A percentile compares a stretch with the other conserved stretches of the same genome.
These are phyloP conservation scores for Macaca mulatta DNA, from an alignment of 2,113 vertebrate genomes.

Conservation along the genomic window DNA sequence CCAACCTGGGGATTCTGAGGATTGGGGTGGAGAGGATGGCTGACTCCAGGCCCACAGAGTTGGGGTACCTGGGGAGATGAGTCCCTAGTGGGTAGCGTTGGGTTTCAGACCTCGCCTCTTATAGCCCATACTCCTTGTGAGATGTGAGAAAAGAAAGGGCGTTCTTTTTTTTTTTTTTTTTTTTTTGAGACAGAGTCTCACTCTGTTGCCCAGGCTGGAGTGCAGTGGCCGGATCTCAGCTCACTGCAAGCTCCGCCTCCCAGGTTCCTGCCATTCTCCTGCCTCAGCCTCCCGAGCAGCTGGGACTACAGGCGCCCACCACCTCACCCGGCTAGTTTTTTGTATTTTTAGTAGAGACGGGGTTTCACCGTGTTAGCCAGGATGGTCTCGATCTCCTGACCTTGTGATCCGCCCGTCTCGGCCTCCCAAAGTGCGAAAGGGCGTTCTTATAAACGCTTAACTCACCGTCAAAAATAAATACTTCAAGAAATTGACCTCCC, in stretches of 20 bases:
- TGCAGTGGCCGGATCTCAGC: too few relatives aligned
- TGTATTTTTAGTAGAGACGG: too few relatives aligned
- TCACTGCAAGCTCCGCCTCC: too few relatives aligned
- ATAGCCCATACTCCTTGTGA: not conserved
- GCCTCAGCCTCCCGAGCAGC: too few relatives aligned
- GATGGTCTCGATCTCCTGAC: too few relatives aligned
- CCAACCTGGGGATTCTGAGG: not conserved
- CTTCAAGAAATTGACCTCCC: conserved; percentile 82
- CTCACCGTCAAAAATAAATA: conserved; percentile 80
- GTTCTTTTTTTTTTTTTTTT: not conserved
- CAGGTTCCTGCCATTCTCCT: too few relatives aligned
- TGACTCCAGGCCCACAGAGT: not conserved
- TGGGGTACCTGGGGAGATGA: not conserved
- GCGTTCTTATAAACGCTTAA: not conserved
- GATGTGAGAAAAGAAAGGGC: not conserved
- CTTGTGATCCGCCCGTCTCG: too few relatives aligned
- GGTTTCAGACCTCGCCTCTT: not conserved
- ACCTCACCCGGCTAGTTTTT: too few relatives aligned
- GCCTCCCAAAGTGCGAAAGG: not conserved
- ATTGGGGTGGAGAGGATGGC: not conserved
- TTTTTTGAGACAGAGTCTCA: too few relatives aligned
- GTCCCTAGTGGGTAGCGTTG: not conserved
- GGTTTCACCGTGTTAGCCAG: too few relatives aligned
- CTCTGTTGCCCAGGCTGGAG: too few relatives aligned
- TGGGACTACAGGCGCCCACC: too few relatives aligned